Evolutionary conservation across 1,140 invertebrate species (phyloP).

Genomic region (Ceratosolen solmsi): DNA sequence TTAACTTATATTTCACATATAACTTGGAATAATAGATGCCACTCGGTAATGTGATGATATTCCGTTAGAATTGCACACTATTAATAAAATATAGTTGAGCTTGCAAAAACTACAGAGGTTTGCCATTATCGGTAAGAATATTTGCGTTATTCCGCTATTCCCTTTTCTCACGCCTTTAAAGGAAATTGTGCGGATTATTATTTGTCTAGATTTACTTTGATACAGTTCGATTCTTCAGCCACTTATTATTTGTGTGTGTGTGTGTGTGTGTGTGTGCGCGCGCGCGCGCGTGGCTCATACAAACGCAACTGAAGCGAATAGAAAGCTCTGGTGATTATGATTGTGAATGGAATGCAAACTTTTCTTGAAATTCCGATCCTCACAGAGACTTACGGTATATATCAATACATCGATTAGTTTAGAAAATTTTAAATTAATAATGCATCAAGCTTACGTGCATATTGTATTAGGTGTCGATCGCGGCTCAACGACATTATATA

Average conservation of each 20-base stretch:
- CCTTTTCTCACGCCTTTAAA: neutral
- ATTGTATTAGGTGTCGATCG: too few species aligned
- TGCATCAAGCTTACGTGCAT: too few species aligned
- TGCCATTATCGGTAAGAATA: neutral
- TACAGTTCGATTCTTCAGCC: slow-evolving; percentile 54
- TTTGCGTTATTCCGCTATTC: neutral
- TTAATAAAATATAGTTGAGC: slow-evolving; percentile 14
- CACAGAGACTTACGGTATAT: slow-evolving; percentile 8
- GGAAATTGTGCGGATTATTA: slow-evolving; percentile 28
- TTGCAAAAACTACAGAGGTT: slow-evolving; percentile 24
- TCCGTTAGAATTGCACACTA: neutral
- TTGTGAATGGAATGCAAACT: slow-evolving; percentile 8
- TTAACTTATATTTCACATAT: slow-evolving; percentile 7
- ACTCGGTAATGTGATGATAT: slow-evolving; percentile 8
- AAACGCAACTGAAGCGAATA: slow-evolving; percentile 3
- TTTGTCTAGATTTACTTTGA: slow-evolving; percentile 50
- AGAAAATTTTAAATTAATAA: neutral
- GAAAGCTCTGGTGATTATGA: slow-evolving; percentile 1
- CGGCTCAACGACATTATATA: neutral
- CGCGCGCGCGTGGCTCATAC: neutral
- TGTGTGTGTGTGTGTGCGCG: too few species aligned
- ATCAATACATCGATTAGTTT: neutral
- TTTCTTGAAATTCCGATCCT: slow-evolving; percentile 34
- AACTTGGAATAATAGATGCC: neutral
- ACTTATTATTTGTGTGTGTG: neutral